Evolutionary conservation across 2,113 vertebrate species (phyloP).

Genomic region (Phalacrocorax carbo): DNA sequence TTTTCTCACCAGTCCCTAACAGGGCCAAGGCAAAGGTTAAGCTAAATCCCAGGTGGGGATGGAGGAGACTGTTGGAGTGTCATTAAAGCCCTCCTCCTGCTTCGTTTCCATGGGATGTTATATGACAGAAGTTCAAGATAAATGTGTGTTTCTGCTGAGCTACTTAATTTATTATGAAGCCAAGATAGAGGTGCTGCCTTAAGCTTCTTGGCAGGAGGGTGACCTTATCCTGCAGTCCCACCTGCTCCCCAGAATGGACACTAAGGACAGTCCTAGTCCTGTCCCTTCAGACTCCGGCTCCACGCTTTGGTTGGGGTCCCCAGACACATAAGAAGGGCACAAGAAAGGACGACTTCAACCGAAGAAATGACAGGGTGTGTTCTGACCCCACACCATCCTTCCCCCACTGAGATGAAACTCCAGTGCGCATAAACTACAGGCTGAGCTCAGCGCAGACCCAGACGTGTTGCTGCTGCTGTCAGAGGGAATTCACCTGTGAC

Average conservation of each 20-base stretch:
- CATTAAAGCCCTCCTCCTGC: conserved; percentile 2
- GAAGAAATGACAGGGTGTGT: background rate
- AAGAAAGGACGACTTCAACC: background rate
- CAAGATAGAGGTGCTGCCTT: background rate
- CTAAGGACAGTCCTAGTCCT: background rate
- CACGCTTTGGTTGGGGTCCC: background rate
- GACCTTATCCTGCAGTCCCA: background rate
- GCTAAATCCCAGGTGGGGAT: background rate
- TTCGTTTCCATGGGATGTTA: background rate
- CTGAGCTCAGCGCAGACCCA: background rate
- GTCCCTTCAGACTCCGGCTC: background rate
- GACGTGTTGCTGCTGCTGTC: background rate
- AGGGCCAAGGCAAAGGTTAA: background rate
- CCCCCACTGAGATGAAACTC: background rate
- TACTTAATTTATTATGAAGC: background rate
- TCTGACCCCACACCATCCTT: accelerated
- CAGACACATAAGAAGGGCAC: background rate
- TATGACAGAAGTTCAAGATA: conserved; percentile 4
- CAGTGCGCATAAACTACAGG: background rate
- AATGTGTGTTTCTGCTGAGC: background rate
- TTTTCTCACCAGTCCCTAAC: background rate
- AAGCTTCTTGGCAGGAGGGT: background rate
- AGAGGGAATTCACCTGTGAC: background rate
- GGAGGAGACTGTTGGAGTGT: background rate
- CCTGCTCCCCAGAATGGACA: background rate